Percentiles rank a stretch among this genome's conserved stretches.
These are phyloP conservation scores for Drosophila pseudoananassae DNA, from an alignment of 1,140 invertebrate species.

Conservation along the genomic window DNA sequence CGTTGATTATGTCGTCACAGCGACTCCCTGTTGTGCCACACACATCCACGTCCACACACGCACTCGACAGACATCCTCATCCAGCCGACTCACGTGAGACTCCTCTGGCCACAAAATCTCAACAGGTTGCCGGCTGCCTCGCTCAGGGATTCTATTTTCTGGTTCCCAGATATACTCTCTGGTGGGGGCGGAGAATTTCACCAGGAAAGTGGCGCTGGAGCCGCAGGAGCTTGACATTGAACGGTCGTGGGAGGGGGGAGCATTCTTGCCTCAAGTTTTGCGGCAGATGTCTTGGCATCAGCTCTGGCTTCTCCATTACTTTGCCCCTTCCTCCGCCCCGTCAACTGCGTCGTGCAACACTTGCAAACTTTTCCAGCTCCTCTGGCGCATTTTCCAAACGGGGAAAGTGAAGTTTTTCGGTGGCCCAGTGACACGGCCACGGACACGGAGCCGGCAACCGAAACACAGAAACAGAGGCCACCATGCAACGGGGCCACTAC, in stretches of 20 bases:
- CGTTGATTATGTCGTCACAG: constrained; percentile 76
- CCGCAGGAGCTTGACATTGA: constrained; percentile 31
- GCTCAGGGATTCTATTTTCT: constrained; percentile 9
- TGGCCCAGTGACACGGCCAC: constrained; percentile 68
- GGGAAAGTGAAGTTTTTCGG: constrained; percentile 50
- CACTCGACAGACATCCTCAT: constrained; percentile 27
- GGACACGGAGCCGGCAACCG: constrained; percentile 20
- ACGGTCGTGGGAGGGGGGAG: constrained; percentile 8
- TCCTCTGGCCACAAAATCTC: constrained; percentile 40
- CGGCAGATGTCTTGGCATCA: constrained; percentile 13
- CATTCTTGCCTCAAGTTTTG: constrained; percentile 36
- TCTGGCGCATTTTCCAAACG: background rate
- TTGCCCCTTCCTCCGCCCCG: background rate
- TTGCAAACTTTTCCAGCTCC: constrained; percentile 62
- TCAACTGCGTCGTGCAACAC: constrained; percentile 37
- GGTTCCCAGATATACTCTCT: constrained; percentile 4
- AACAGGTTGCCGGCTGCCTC: constrained; percentile 38
- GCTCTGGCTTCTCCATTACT: background rate
- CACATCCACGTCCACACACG: constrained; percentile 9
- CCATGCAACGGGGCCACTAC: constrained; percentile 18
- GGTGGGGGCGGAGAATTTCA: background rate
- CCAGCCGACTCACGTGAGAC: constrained; percentile 34
- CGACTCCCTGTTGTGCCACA: constrained; percentile 40
- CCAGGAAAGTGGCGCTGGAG: constrained; percentile 7
- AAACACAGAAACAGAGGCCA: constrained; percentile 9